These are phyloP conservation scores for Mesitornis unicolor DNA, from an alignment of 2,113 vertebrate genomes.

Conservation along the genomic window DNA sequence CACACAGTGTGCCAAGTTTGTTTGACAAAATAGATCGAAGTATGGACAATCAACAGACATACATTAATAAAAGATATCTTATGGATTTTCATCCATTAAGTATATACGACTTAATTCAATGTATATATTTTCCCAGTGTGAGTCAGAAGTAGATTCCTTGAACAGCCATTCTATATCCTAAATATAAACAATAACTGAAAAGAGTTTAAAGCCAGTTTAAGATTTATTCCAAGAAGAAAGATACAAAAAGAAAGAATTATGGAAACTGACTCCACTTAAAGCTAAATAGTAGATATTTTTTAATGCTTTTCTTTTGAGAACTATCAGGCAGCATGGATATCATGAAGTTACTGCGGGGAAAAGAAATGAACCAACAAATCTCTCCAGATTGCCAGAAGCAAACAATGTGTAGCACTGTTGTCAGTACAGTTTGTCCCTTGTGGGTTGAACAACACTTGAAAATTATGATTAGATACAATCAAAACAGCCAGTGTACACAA, in stretches of 20 bases:
- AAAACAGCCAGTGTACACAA: background rate
- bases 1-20: background rate
- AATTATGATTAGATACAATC: background rate
- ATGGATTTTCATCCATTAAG: background rate
- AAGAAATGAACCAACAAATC: constrained; percentile 39
- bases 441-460: background rate
- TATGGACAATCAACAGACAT: background rate
- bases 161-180: background rate
- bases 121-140: background rate
- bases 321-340: background rate
- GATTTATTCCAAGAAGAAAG: background rate
- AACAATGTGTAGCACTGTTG: background rate
- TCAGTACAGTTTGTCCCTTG: background rate
- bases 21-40: background rate
- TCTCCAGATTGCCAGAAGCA: background rate
- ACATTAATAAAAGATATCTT: background rate
- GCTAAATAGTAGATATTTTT: background rate
- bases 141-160: background rate
- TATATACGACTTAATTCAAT: background rate
- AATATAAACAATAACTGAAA: background rate
- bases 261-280: background rate
- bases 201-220: background rate
- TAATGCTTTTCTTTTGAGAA: background rate
- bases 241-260: background rate
- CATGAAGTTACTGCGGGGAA: background rate